Evolutionary conservation across 2,113 vertebrate genomes (phyloP).

Genomic region (Cyrtonyx montezumae): DNA sequence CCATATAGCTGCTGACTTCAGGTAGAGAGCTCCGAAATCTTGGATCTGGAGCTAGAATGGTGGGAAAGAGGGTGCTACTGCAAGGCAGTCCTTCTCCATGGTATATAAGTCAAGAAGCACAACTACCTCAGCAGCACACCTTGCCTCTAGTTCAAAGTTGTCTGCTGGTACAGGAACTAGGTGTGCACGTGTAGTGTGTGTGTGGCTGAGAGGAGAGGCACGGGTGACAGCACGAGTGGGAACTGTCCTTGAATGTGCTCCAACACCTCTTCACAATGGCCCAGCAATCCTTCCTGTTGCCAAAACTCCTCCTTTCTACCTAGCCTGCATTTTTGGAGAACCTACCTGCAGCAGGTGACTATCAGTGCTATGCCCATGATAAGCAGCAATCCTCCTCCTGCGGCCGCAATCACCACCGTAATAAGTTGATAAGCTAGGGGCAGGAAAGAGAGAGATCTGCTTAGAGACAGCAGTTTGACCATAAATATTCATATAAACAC

Average conservation of each 20-base stretch:
- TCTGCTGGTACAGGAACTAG: background rate
- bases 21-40: background rate
- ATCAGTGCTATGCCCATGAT: constrained; percentile 89
- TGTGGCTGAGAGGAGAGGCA: background rate
- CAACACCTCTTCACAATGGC: background rate
- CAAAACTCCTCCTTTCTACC: background rate
- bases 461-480: background rate
- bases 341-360: constrained; percentile 94
- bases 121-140: background rate
- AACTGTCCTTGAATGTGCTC: background rate
- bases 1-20: background rate
- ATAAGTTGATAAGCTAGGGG: constrained; percentile 93
- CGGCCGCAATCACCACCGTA: constrained; percentile 91
- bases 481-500: background rate
- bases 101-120: background rate
- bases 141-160: background rate
- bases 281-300: background rate
- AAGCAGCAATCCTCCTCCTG: constrained; percentile 91
- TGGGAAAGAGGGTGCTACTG: background rate
- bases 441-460: background rate
- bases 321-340: background rate
- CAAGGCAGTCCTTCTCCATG: background rate
- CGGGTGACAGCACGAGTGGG: background rate
- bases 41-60: background rate
- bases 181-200: fast-evolving